Conservation (phyloP, 2,888 invertebrate genomes). For the Heliconius aoede region DNA sequence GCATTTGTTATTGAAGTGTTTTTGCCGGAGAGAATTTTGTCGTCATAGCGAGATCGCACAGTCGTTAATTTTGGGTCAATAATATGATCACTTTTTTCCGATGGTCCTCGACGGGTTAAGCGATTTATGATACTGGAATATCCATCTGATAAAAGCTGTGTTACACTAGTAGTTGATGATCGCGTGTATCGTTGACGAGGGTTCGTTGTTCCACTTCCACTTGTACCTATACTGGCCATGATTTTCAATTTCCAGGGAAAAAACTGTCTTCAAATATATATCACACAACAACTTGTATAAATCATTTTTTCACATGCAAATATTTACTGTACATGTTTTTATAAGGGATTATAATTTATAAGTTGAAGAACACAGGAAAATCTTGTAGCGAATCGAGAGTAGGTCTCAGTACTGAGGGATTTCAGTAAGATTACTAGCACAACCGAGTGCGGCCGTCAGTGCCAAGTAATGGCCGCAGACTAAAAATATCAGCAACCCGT, state of each 20-base stretch:
- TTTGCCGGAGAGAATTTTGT: constrained; percentile 69
- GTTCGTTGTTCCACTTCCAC: constrained; percentile 72
- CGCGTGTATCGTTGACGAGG: constrained; percentile 89
- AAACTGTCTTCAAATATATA: constrained; percentile 67
- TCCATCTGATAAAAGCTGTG: constrained; percentile 93
- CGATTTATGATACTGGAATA: constrained; percentile 93
- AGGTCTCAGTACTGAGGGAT: constrained; percentile 77
- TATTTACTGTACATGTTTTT: constrained; percentile 26
- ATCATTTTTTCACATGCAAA: constrained; percentile 60
- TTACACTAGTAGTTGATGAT: constrained; percentile 91
- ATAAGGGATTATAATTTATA: constrained; percentile 35
- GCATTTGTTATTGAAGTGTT: constrained; percentile 69
- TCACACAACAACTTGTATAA: constrained; percentile 66
- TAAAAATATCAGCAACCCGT: constrained; percentile 87
- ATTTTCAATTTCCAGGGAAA: constrained; percentile 44
- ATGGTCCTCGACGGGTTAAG: constrained; percentile 90
- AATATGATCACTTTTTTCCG: constrained; percentile 84
- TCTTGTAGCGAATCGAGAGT: constrained; percentile 74
- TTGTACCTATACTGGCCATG: constrained; percentile 71
- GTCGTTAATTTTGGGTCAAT: constrained; percentile 66
- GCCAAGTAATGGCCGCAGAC: constrained; percentile 87
- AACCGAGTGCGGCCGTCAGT: constrained; percentile 82
- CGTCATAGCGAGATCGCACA: constrained; percentile 72
- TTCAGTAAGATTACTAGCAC: constrained; percentile 82
- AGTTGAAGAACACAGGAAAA: constrained; percentile 60